Conservation (phyloP, 2,113 vertebrate genomes). For the Pipra filicauda region DNA sequence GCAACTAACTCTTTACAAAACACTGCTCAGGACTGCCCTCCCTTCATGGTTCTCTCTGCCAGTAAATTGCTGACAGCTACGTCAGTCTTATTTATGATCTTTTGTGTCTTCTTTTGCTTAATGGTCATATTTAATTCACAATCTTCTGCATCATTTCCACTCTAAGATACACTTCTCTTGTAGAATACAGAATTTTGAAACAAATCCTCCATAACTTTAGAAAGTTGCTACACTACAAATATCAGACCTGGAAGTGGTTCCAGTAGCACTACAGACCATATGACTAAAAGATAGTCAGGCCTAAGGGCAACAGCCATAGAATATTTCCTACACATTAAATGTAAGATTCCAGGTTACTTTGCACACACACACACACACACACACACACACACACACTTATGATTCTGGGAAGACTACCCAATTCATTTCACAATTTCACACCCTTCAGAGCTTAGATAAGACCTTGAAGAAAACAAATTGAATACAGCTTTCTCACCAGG, state of each 20-base stretch:
- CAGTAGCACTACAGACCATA: background rate
- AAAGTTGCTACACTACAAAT: background rate
- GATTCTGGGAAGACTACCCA: background rate
- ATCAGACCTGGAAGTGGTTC: background rate
- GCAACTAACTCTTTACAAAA: background rate
- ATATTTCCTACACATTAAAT: background rate
- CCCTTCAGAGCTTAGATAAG: background rate
- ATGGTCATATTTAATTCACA: background rate
- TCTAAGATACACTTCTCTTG: background rate
- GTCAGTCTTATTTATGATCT: background rate
- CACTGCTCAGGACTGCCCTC: background rate
- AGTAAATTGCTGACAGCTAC: background rate
- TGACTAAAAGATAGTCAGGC: background rate
- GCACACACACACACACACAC: rapidly evolving
- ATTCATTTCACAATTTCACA: background rate
- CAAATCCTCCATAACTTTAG: background rate
- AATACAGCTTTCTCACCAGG: background rate
- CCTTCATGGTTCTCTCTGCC: background rate
- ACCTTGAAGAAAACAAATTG: background rate
- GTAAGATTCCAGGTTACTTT: background rate
- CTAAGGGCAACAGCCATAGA: background rate
- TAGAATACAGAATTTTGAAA: background rate
- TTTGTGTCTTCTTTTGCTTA: background rate
- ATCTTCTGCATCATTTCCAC: background rate
- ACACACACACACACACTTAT: rapidly evolving